A percentile compares a stretch with the other conserved stretches of the same genome.
phyloP scores from a whole-genome alignment of 1,140 invertebrate species.

The Portunus trituberculatus region DNA sequence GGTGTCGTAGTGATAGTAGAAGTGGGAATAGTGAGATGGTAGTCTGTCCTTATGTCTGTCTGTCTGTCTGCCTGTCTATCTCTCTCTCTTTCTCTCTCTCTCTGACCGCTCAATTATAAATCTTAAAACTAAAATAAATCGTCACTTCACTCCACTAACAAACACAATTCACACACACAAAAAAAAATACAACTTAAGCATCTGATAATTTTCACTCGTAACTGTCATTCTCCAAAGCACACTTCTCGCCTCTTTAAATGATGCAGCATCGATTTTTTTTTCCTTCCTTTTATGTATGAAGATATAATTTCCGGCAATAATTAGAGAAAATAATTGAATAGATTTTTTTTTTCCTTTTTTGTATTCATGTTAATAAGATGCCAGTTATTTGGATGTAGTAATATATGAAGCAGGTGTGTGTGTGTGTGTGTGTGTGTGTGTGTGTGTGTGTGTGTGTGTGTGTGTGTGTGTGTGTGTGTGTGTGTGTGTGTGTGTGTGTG shows the following conservation, averaged over 20 bases:
- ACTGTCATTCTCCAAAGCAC: background rate
- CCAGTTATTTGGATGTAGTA: background rate
- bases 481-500: slow-evolving; percentile 6
- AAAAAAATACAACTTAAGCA: background rate
- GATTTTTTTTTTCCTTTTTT: background rate
- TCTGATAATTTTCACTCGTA: background rate
- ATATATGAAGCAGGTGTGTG: background rate
- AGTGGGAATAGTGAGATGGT: too few species aligned
- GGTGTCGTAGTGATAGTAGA: too few species aligned
- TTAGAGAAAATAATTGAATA: background rate
- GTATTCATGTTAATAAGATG: background rate
- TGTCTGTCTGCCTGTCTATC: background rate
- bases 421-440: slow-evolving; percentile 1
- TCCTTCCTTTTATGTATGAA: background rate
- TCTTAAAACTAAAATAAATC: background rate
- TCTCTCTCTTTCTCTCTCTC: background rate
- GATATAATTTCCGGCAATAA: background rate
- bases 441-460: slow-evolving; percentile 6
- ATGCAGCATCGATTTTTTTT: background rate
- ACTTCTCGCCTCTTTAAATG: background rate
- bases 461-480: slow-evolving; percentile 18
- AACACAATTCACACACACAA: background rate
- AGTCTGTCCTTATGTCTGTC: background rate
- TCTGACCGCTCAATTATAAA: background rate
- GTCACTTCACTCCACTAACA: background rate